A percentile compares a stretch with the other conserved stretches of the same genome.
These are phyloP conservation scores for Coreoperca whiteheadi DNA, from an alignment of 2,113 vertebrate genomes.

Conservation along the genomic window DNA sequence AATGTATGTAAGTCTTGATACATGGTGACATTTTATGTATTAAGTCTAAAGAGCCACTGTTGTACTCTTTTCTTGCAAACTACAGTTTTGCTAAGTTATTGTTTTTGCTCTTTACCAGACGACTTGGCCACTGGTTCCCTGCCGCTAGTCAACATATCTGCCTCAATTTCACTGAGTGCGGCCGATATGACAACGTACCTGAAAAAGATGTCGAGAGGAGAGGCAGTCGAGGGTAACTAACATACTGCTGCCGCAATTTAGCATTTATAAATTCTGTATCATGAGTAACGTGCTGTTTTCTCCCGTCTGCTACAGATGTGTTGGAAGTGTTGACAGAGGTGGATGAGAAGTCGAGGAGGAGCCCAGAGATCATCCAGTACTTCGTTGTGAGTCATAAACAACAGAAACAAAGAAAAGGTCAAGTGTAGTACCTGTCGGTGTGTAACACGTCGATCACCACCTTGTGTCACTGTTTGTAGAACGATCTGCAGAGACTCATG, in stretches of 20 bases:
- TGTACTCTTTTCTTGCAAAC: background rate
- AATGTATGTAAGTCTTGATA: background rate
- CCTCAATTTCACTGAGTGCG: conserved; percentile 88
- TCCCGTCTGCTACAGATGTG: conserved; percentile 84
- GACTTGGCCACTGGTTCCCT: conserved; percentile 89
- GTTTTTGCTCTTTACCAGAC: conserved; percentile 76
- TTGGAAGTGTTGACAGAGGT: conserved; percentile 95
- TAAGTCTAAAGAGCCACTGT: background rate
- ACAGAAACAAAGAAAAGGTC: conserved; percentile 3
- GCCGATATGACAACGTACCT: conserved; percentile 93
- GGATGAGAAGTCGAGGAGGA: conserved; percentile 96
- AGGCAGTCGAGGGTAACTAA: conserved; percentile 91
- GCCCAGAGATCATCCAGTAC: conserved; percentile 95
- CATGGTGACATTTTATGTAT: background rate
- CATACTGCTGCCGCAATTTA: background rate
- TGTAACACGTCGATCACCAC: conserved; percentile 27
- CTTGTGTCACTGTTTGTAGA: conserved; percentile 79
- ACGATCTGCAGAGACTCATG: conserved; percentile 95
- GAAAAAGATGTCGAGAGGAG: conserved; percentile 93
- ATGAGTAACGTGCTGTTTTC: conserved; percentile 24
- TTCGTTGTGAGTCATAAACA: conserved; percentile 89
- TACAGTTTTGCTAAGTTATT: background rate
- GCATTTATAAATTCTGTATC: background rate
- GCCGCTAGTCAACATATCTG: conserved; percentile 92
- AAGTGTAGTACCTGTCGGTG: background rate